These are phyloP conservation scores for Misgurnus anguillicaudatus DNA, from an alignment of 2,113 vertebrate species.

Conservation along the genomic window DNA sequence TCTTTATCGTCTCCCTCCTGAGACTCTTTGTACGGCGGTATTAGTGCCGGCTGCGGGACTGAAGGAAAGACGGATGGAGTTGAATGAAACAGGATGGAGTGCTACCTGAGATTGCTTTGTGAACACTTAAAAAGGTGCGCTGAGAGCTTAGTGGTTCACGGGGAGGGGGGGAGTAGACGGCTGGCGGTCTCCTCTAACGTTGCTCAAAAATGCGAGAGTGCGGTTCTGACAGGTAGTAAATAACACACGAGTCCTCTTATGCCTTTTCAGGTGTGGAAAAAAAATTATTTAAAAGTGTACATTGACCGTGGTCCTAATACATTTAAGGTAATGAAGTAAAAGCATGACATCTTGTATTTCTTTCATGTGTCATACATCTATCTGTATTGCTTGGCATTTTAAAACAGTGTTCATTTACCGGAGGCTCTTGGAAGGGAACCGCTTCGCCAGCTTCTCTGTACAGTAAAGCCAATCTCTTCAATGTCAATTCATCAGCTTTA, in stretches of 20 bases:
- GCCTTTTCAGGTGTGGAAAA: not conserved
- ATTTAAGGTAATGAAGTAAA: not conserved
- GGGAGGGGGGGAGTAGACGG: not conserved
- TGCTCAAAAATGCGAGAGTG: slow-evolving; percentile 55
- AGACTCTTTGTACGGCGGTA: slow-evolving; percentile 48
- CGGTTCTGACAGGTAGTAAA: slow-evolving; percentile 66
- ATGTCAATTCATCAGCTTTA: slow-evolving; percentile 72
- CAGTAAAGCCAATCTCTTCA: slow-evolving; percentile 85
- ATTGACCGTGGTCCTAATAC: not conserved
- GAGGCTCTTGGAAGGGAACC: slow-evolving; percentile 86
- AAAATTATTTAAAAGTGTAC: not conserved
- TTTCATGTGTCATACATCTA: too few species aligned
- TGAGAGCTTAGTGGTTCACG: slow-evolving; percentile 19
- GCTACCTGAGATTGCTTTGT: slow-evolving; percentile 50
- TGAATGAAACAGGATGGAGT: not conserved
- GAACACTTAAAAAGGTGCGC: slow-evolving; percentile 59
- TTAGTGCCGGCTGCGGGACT: not conserved
- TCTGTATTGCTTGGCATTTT: not conserved
- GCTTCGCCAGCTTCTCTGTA: slow-evolving; percentile 79
- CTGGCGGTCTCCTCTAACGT: slow-evolving; percentile 30
- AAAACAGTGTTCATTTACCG: slow-evolving; percentile 78
- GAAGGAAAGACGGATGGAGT: not conserved
- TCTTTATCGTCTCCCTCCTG: slow-evolving; percentile 53
- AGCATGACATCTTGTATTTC: too few species aligned
- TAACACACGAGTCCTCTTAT: slow-evolving; percentile 64